Conservation (phyloP, 2,888 invertebrate genomes). For the Rhabditophanes sp. region DNA sequence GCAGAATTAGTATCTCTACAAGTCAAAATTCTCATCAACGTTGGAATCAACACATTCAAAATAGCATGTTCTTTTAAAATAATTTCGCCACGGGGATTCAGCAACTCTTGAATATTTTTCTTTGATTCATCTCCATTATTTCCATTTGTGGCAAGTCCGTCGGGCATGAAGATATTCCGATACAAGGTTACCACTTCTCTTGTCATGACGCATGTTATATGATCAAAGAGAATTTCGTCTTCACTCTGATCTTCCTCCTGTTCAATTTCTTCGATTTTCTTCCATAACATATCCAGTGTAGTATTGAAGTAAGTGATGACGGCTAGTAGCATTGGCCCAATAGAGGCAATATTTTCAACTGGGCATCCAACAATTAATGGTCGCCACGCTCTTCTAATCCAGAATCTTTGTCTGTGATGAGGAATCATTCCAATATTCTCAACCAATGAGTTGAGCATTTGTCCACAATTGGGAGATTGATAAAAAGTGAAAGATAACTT, state of each 20-base stretch:
- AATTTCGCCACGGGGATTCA: too few species aligned
- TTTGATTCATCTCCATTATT: too few species aligned
- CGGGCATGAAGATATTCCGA: too few species aligned
- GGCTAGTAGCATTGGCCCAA: slow-evolving; percentile 9
- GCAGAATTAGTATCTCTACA: slow-evolving; percentile 19
- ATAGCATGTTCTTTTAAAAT: too few species aligned
- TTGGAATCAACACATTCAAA: too few species aligned
- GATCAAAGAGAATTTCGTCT: slow-evolving; percentile 26
- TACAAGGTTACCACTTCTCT: slow-evolving; percentile 17
- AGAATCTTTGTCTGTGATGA: slow-evolving; percentile 17
- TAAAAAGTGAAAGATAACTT: slow-evolving; percentile 15
- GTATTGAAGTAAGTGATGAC: slow-evolving; percentile 14
- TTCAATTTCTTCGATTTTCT: slow-evolving; percentile 10
- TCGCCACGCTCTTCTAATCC: slow-evolving; percentile 19
- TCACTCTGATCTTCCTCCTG: slow-evolving; percentile 20
- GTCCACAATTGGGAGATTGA: slow-evolving; percentile 4
- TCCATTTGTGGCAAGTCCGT: too few species aligned
- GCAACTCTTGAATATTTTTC: too few species aligned
- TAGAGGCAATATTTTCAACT: slow-evolving; percentile 4
- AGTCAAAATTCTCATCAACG: too few species aligned
- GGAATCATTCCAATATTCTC: slow-evolving; percentile 11
- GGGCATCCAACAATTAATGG: slow-evolving; percentile 17
- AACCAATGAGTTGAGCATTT: slow-evolving; percentile 10
- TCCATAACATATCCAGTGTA: slow-evolving; percentile 13
- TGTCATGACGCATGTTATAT: slow-evolving; percentile 24